These are phyloP conservation scores for Eupsilia transversa DNA, from an alignment of 2,888 invertebrate genomes.

Conservation along the genomic window DNA sequence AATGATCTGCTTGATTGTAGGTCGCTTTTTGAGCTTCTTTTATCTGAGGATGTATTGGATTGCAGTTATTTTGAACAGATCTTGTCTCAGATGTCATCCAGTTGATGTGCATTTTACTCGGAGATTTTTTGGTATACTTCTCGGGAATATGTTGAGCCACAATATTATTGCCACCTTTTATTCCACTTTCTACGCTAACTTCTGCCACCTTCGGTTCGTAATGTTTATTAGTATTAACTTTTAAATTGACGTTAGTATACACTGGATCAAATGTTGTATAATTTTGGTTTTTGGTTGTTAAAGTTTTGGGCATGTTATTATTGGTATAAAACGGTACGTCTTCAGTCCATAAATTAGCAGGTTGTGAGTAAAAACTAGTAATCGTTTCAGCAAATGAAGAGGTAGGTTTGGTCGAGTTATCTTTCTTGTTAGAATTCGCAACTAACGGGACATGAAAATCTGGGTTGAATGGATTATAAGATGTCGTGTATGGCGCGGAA, in stretches of 20 bases:
- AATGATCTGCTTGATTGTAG: slow-evolving; percentile 77
- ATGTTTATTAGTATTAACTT: slow-evolving; percentile 76
- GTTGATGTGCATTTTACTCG: slow-evolving; percentile 88
- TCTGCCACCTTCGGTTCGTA: slow-evolving; percentile 79
- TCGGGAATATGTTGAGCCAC: slow-evolving; percentile 78
- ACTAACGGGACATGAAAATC: slow-evolving; percentile 87
- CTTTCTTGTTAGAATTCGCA: slow-evolving; percentile 82
- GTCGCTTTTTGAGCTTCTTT: slow-evolving; percentile 80
- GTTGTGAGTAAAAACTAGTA: slow-evolving; percentile 86
- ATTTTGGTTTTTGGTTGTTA: slow-evolving; percentile 80
- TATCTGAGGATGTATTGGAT: slow-evolving; percentile 70
- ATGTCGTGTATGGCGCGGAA: slow-evolving; percentile 80
- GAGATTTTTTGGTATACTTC: slow-evolving; percentile 86
- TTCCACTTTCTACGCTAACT: slow-evolving; percentile 68
- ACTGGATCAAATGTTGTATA: slow-evolving; percentile 78
- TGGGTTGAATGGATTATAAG: slow-evolving; percentile 87
- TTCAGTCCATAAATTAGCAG: slow-evolving; percentile 85
- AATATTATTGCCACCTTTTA: slow-evolving; percentile 76
- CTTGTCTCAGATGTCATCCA: slow-evolving; percentile 89
- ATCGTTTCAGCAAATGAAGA: slow-evolving; percentile 85
- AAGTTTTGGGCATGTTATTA: slow-evolving; percentile 79
- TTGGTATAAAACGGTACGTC: slow-evolving; percentile 86
- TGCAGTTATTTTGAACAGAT: slow-evolving; percentile 83
- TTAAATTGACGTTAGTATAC: slow-evolving; percentile 74
- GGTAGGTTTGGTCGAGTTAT: slow-evolving; percentile 78